Evolutionary conservation across 2,888 invertebrate genomes (phyloP), one percentile per base, ranked within the genome.

Genomic region (Drosophila imparisetae): DNA sequence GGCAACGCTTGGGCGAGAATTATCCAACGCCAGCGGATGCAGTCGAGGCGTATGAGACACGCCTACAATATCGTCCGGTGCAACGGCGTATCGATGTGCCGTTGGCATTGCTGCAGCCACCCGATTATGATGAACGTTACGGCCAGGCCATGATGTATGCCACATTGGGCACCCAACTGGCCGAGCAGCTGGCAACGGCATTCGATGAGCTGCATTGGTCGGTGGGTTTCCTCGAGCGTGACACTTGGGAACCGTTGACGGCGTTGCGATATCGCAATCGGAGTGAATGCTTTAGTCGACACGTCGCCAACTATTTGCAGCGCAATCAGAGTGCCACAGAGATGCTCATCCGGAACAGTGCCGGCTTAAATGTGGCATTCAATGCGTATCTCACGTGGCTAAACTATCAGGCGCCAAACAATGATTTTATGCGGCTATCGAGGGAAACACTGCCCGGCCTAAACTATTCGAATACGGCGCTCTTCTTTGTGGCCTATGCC

Each of bases 171-270:
- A 77, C 80, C 0, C 58, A 73, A 7, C 60, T 92, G 21, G 91
- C 91, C 0, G 75, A 79, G 32, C 78, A 91, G 40, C 55, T 92
- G 58, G 84, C 86, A 2, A 71, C 62, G 27, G 91, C 89, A 4
- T 92, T 92, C n/a, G 91, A 92, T 55, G 91, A 90, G 52, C 52
- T 78, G 11, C 90, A 91, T 29, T 92, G 92, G 92, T 86, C 88
- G 1, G 75, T 79, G n/a, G 87, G 90, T 2, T 40, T 83, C 11
- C 72, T 83, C 0, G 83, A 87, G 36, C 82, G 65, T 8, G 76
- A 86, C 18, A 81, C 75, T 18, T 92, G 92, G 92, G 91, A 91
- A 70, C 48, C 69, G 0, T 29, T 70, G 13, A 91, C 92, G 3
- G 89, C 81, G 0, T 61, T 77, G 30, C 61, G 81, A 4, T 92